These are phyloP conservation scores for Gallinago paraguaiae DNA, from an alignment of 2,113 vertebrate species.

Conservation along the genomic window DNA sequence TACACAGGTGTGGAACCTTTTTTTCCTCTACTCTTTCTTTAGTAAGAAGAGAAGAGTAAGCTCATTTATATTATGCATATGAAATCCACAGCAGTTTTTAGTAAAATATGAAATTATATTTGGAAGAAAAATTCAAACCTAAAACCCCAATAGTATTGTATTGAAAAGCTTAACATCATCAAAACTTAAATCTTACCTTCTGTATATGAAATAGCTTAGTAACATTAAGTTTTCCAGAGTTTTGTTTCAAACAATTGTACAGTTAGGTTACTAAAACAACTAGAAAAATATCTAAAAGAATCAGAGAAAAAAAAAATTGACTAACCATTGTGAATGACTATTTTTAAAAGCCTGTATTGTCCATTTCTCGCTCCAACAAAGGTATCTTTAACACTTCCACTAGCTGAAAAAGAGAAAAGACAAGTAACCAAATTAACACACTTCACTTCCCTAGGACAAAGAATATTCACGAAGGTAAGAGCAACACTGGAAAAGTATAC, in stretches of 20 bases:
- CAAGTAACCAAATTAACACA: slow-evolving; percentile 8
- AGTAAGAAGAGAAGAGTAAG: background rate
- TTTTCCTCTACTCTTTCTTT: background rate
- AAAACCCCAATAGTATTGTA: background rate
- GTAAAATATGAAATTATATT: background rate
- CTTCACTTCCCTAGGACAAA: background rate
- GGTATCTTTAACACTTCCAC: slow-evolving; percentile 86
- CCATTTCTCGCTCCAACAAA: slow-evolving; percentile 91
- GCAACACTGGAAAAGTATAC: background rate
- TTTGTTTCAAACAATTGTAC: background rate
- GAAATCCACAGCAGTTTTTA: background rate
- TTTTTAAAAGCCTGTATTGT: slow-evolving; percentile 90
- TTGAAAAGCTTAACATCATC: background rate
- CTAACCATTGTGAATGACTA: slow-evolving; percentile 92
- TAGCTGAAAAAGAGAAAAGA: slow-evolving; percentile 78
- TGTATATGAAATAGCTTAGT: background rate
- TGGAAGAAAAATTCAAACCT: background rate
- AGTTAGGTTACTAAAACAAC: background rate
- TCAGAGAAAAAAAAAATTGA: slow-evolving; percentile 16
- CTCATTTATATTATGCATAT: background rate
- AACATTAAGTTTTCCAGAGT: background rate
- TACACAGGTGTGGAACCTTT: background rate
- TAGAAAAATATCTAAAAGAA: background rate
- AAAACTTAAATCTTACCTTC: background rate
- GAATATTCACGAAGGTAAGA: background rate